Base-by-base conservation (phyloP, 2,888 invertebrate genomes). In the Drosophila dives region DNA sequence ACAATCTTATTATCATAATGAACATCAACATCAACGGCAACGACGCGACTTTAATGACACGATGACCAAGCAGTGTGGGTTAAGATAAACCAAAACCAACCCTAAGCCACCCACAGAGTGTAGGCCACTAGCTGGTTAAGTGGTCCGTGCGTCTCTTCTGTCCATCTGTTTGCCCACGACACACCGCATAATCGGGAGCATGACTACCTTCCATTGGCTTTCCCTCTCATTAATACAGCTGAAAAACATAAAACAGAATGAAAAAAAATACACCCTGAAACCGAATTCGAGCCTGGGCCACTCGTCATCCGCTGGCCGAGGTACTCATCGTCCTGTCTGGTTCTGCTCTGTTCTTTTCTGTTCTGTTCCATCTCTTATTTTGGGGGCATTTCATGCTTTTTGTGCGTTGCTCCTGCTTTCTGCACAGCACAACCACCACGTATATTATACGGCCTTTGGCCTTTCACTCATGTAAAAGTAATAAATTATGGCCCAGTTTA, bases 1-100 rank as follows among this genome's bases (percentile, higher is more conserved):
- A 72, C 71, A 77, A 72, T 58, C 71, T 86, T 84, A 86, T 86
- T 89, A 89, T 83, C 83, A 85, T 86, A 89, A 89, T 89, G 81
- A 86, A 81, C 82, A 88, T 73, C 75, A 71, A 64, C 72, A 81
- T 75, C 73, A 69, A 71, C 73, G 69, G 64, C 75, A 71, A 64
- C 65, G 78, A 73, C 62, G 75, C 79, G 79, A 72, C 75, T 83
- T 76, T 81, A 81, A 81, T 80, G 75, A 64, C 72, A 74, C 50
- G 20, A 64, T 40, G 55, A 20, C 29, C 29, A 56, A 32, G 23
- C 26, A 38, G 20, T 63, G 60, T 15, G 42, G 33, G 49, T 15
- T 26, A 20, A 33, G 36, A 64, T 40, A 56, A 55, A 33, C 42
- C 34, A 33, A 45, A 17, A 32, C 15, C 56, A 56, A 33, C 15